A percentile compares a stretch with the other conserved stretches of the same genome.
These are phyloP conservation scores for Neomorphus geoffroyi DNA, from an alignment of 2,797 vertebrate genomes.

Conservation along the genomic window DNA sequence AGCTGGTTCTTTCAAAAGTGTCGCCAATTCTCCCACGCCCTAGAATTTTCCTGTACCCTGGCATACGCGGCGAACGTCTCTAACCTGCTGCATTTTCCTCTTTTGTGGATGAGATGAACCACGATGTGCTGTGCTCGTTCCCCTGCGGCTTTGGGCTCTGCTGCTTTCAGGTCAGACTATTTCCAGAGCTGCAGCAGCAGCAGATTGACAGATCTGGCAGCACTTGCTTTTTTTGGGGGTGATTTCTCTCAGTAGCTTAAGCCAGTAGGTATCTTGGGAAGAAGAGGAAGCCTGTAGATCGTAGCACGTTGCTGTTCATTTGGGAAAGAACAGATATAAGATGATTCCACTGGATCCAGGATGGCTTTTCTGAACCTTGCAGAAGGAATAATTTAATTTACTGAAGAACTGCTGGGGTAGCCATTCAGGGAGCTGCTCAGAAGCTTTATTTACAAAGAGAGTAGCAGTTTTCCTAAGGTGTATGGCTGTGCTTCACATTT, in stretches of 20 bases:
- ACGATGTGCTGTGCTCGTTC: neutral
- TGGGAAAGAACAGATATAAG: neutral
- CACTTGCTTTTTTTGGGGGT: neutral
- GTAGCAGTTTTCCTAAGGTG: neutral
- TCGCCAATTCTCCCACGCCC: neutral
- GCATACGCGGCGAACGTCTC: accelerated
- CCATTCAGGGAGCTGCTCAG: neutral
- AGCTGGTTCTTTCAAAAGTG: neutral
- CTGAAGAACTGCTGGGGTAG: neutral
- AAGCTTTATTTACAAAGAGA: neutral
- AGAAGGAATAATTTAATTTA: neutral
- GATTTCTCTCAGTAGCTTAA: neutral
- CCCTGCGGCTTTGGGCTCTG: neutral
- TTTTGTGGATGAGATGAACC: neutral
- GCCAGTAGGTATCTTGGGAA: neutral
- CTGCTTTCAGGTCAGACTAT: slow-evolving; percentile 10
- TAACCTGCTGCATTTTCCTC: neutral
- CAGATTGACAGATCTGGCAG: slow-evolving; percentile 4
- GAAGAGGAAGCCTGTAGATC: neutral
- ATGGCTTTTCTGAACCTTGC: neutral
- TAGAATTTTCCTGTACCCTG: neutral
- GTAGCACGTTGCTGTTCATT: accelerated
- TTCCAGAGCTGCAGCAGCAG: slow-evolving; percentile 25
- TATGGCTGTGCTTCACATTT: neutral
- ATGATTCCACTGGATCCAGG: accelerated